Evolutionary conservation across 1,140 invertebrate genomes (phyloP), one percentile per base, ranked within the genome.

Genomic region (Dolichoris vasculosae): DNA sequence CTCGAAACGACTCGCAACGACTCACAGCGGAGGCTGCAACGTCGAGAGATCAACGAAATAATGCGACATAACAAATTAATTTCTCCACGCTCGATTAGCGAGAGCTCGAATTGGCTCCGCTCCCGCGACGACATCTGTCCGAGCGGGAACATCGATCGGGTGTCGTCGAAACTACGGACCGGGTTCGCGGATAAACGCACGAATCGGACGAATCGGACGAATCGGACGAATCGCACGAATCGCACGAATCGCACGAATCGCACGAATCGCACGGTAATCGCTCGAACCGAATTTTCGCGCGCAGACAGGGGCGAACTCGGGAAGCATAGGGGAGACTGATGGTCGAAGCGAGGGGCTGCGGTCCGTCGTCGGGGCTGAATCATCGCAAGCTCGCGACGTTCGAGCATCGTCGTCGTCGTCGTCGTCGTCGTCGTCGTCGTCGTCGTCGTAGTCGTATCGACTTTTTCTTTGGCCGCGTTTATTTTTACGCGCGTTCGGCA

Each of bases 371-470:
- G 20, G 11, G 30, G 26, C 32, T n/a, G 48, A 48, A 59, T 78
- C 20, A 78, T 78, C 76, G 76, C 3, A 46, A 8, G 13, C 48
- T 51, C 46, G 59, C 32, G 63, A 78, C 48, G 76, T 30, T 78
- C 32, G 63, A 78, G 59, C 76, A 78, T 78, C 51, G n/a, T 13
- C 38, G 15, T 17, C 73, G 73, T 4, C 26, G n/a, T 13, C 15
- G 43, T n/a, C n/a, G n/a, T n/a, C 76, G 63, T 78, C 51, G n/a
- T 13, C 38, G 15, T 17, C 73, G 73, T 4, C 26, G n/a, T 13
- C 15, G 43, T n/a, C n/a, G 20, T 23, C 46, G 26, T 11, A n/a
- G 75, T 1, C n/a, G n/a, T 77, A 82, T 83, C 73, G 69, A 83
- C 81, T 26, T 75, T 71, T 55, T 51, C 48, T 38, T 35, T 0